phyloP scores from a whole-genome alignment of 2,113 vertebrate species.

The Zeus faber region DNA sequence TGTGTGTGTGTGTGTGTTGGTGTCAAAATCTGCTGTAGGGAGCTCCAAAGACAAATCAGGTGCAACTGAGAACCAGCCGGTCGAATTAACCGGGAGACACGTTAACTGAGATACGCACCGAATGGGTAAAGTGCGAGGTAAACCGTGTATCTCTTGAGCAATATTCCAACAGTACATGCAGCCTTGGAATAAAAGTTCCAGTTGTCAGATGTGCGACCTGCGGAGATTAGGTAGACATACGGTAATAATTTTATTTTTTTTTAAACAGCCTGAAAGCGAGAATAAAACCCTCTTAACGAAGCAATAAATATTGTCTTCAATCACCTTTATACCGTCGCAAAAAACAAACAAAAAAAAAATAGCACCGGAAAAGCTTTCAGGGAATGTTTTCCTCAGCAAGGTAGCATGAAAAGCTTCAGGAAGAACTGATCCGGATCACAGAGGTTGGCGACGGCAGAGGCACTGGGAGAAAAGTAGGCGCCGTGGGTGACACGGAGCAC shows the following conservation, averaged over 20 bases:
- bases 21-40: constrained; percentile 32
- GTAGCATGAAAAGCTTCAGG: constrained; percentile 12
- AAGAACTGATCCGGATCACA: constrained; percentile 21
- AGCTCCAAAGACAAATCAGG: constrained; percentile 28
- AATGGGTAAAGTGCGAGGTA: neutral
- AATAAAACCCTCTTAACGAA: too few relatives aligned
- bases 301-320: too few relatives aligned
- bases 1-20: constrained; percentile 5
- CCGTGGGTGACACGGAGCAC: constrained; percentile 42
- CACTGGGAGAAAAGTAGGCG: constrained; percentile 45
- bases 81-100: constrained; percentile 34
- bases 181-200: too few relatives aligned
- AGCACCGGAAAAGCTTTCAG: neutral
- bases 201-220: too few relatives aligned
- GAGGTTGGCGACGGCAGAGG: constrained; percentile 30
- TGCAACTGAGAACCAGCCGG: constrained; percentile 17
- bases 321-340: too few relatives aligned
- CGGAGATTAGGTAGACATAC: too few relatives aligned
- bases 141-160: too few relatives aligned
- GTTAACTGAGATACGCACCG: constrained; percentile 13
- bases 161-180: too few relatives aligned
- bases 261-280: too few relatives aligned
- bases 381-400: neutral
- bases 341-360: neutral
- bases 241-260: too few relatives aligned